Evolutionary conservation across 2,888 invertebrate genomes (phyloP), one percentile per base, ranked within the genome.

Genomic region (Heteromyza rotundicornis): DNA sequence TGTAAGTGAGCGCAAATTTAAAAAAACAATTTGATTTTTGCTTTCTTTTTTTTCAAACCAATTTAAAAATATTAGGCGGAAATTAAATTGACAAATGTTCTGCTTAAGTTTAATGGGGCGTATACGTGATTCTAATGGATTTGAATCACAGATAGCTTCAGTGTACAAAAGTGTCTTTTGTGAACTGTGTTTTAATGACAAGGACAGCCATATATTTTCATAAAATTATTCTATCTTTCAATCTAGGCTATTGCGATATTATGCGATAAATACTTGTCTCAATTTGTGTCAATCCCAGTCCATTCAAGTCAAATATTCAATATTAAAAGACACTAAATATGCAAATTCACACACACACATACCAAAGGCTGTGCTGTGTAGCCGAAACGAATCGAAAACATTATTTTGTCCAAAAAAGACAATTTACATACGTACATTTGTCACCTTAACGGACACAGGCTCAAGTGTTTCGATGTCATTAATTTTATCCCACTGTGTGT

Each of bases 1-100:
- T 87, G 86, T 87, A 80, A 84, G 86, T 85, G 70, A 32, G 60
- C 64, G 71, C n/a, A n/a, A n/a, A n/a, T n/a, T n/a, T 35, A 44
- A 1, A 20, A 32, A 27, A 7, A 27, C 5, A 27, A 10, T 27
- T 27, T 27, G 27, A 27, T 27, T 27, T 27, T 27, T 7, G 27
- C 27, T 27, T 27, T 27, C 27, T 27, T 27, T n/a, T n/a, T n/a
- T n/a, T n/a, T n/a, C n/a, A n/a, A n/a, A n/a, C n/a, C n/a, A 10
- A 27, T 27, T 27, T 27, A 10, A 27, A 27, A 27, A 27, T 27
- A 5, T 27, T 27, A 5, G n/a, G n/a, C 72, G 73, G 71, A 73
- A 70, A 75, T 71, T 75, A 70, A 68, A 74, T 73, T 75, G 75
- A 74, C 75, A 75, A 73, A 74, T 74, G 75, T 68, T 71, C 75